Evolutionary conservation across 2,113 vertebrate genomes (phyloP).

Genomic region (Tauraco erythrolophus): DNA sequence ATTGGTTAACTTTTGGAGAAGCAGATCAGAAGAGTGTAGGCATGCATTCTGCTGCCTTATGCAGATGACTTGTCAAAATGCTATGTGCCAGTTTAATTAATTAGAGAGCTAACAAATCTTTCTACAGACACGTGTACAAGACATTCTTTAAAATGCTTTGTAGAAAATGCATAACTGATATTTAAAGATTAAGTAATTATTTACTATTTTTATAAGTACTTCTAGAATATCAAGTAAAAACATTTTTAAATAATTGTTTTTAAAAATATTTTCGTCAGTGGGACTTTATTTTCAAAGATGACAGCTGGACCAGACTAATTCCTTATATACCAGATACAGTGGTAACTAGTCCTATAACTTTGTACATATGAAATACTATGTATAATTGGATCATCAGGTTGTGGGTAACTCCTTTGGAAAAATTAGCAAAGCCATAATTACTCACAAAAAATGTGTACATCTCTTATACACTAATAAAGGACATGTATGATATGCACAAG

Average conservation of each 20-base stretch:
- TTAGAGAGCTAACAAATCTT: neutral
- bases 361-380: constrained; percentile 11
- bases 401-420: constrained; percentile 15
- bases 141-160: neutral
- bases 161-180: neutral
- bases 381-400: neutral
- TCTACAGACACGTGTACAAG: neutral
- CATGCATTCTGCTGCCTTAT: neutral
- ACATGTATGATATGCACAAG: neutral
- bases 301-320: neutral
- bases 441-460: neutral
- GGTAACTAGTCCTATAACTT: neutral
- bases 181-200: neutral
- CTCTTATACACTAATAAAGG: neutral
- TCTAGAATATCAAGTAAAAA: neutral
- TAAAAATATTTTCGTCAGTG: neutral
- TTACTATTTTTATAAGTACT: neutral
- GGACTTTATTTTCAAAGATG: constrained; percentile 25
- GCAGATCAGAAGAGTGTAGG: neutral
- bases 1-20: neutral
- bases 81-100: neutral
- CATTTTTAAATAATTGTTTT: neutral
- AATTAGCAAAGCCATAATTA: constrained; percentile 17
- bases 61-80: neutral
- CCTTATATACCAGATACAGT: neutral